Conservation (phyloP, 2,797 vertebrate species). For the Thaleichthys pacificus region DNA sequence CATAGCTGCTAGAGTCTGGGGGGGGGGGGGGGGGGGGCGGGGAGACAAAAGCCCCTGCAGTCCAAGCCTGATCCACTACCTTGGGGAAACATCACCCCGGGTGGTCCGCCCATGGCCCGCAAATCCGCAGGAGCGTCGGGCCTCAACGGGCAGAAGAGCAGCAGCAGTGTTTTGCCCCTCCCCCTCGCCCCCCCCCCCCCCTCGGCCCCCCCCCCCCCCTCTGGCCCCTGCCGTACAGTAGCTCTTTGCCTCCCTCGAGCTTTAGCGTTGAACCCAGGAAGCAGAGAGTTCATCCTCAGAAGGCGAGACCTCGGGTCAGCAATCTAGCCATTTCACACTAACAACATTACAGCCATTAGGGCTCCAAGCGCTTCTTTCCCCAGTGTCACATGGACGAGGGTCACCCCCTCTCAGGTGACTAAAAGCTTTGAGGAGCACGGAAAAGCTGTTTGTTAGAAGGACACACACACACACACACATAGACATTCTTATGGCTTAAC, state of each 20-base stretch:
- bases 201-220: not conserved
- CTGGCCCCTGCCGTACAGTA: not conserved
- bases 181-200: not conserved
- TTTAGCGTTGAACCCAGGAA: not conserved
- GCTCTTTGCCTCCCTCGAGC: not conserved
- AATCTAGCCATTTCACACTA: slow-evolving; percentile 75
- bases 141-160: slow-evolving; percentile 24
- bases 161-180: slow-evolving; percentile 37
- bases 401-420: slow-evolving; percentile 39
- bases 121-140: slow-evolving; percentile 45
- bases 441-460: not conserved
- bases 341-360: slow-evolving; percentile 79
- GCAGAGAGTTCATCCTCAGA: not conserved
- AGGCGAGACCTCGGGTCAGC: slow-evolving; percentile 71
- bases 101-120: slow-evolving; percentile 51
- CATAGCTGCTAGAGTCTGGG: no score
- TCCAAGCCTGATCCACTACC: slow-evolving; percentile 63
- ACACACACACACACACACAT: not conserved
- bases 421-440: slow-evolving; percentile 8
- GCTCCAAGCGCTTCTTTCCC: slow-evolving; percentile 23
- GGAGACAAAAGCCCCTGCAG: slow-evolving; percentile 54
- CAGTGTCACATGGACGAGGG: not conserved
- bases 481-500: not conserved
- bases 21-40: not conserved
- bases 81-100: slow-evolving; percentile 67